phyloP scores from a whole-genome alignment of 2,113 vertebrate genomes.

The Tychaedon coryphoeus region DNA sequence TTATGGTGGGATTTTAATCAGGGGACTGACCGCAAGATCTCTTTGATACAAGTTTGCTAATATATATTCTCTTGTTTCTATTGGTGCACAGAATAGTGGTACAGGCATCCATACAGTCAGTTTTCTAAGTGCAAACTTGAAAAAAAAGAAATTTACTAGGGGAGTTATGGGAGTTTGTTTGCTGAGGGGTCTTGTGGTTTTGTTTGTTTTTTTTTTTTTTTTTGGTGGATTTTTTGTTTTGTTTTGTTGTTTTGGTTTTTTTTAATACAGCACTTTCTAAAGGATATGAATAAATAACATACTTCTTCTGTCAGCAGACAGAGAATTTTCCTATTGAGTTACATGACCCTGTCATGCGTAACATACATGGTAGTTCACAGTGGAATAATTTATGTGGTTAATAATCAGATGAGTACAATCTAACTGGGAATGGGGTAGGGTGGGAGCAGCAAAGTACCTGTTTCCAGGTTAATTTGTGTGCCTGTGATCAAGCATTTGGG shows the following conservation, averaged over 20 bases:
- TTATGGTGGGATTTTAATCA: neutral
- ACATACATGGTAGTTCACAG: neutral
- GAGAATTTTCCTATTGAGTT: neutral
- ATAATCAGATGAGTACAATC: neutral
- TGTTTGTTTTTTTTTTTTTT: too few relatives aligned
- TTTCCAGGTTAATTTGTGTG: neutral
- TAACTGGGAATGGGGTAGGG: neutral
- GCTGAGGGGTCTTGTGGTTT: neutral
- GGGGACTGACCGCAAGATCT: neutral
- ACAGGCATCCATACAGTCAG: neutral
- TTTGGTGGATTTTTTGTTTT: neutral
- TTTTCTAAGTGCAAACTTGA: neutral
- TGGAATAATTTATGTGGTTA: neutral
- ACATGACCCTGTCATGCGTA: neutral
- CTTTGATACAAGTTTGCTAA: neutral
- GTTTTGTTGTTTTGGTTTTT: neutral
- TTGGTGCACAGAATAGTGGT: neutral
- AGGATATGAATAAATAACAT: neutral
- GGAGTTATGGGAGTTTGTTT: neutral
- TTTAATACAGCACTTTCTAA: neutral
- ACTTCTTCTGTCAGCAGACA: neutral
- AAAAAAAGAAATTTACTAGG: neutral
- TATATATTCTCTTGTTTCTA: rapidly evolving
- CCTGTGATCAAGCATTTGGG: neutral
- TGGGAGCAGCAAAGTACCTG: neutral